Evolutionary conservation across 1,140 invertebrate species (phyloP).

Genomic region (Halyomorpha halys): DNA sequence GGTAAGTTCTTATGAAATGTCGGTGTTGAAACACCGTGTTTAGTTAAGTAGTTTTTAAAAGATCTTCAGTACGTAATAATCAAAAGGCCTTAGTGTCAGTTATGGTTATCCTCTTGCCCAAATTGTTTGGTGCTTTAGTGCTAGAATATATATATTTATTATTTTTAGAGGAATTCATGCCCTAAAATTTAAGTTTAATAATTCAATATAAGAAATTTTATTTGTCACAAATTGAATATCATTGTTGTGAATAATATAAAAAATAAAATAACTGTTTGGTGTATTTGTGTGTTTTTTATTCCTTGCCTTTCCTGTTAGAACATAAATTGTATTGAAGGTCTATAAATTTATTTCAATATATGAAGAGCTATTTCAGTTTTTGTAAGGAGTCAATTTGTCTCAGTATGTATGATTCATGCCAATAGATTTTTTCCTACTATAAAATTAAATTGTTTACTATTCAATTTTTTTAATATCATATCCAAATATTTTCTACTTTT

Average conservation of each 20-base stretch:
- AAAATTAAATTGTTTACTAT: too few species aligned
- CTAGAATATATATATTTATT: conserved; percentile 13
- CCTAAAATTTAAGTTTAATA: conserved; percentile 13
- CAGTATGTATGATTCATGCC: too few species aligned
- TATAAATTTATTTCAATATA: too few species aligned
- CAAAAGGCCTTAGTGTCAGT: not conserved
- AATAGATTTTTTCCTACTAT: too few species aligned
- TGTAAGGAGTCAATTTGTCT: too few species aligned
- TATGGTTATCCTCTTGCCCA: not conserved
- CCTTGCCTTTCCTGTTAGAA: not conserved
- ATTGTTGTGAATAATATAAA: conserved; percentile 11
- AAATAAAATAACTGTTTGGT: not conserved
- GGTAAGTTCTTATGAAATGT: too few species aligned
- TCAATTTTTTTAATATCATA: too few species aligned
- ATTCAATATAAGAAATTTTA: conserved; percentile 8
- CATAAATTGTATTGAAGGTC: too few species aligned
- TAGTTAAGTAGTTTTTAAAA: not conserved
- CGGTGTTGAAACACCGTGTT: not conserved
- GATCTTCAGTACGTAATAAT: conserved; percentile 4
- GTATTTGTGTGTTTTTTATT: not conserved
- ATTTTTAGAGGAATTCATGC: not conserved
- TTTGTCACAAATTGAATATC: conserved; percentile 12
- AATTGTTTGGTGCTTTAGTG: conserved; percentile 3
- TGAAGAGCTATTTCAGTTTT: too few species aligned
- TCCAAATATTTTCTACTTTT: too few species aligned